Base-by-base conservation (phyloP, 2,797 vertebrate genomes). In the Sebastes trivittatus region DNA sequence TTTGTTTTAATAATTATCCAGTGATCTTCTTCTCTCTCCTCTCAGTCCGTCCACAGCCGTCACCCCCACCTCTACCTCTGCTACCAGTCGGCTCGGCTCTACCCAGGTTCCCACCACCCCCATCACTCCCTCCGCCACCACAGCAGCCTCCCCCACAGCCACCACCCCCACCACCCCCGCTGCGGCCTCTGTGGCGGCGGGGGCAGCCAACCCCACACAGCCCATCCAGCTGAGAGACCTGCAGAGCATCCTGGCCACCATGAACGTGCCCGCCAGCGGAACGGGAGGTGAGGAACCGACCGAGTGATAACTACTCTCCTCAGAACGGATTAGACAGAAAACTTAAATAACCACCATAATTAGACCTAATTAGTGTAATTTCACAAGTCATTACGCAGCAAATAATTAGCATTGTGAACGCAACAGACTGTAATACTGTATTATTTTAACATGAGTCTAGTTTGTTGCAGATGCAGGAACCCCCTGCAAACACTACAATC, bases 211-310 rank as follows among this genome's bases (percentile, higher is more conserved):
- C 90, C 97, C 98, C 2, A 96, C 97, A 0, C 98, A 99, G 93
- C 97, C 97, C 91, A 99, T 99, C 88, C 98, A 99, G 90, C 87
- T 99, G 88, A 97, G 98, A 3, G 98, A 99, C 95, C 96, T 99
- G 59, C 98, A 99, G 96, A 99, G 96, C 94, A 99, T 99, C 80
- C 93, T 99, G 82, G 98, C 98, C 59, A 99, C 97, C 70, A 99
- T 99, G 98, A 98, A 98, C 0, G 97, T 99, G 67, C 98, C 98
- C 0, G 95, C 96, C 65, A 92, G 95, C 30, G 90, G 96, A 36
- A 96, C 97, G 82, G 97, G 97, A 96, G 98, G 98, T 99, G 95
- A 92, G 92, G 6, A 11, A 1, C 2, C 1, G 5, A 22, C 18
- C 60, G 4, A 34, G 60, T 22, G 59, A 61, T 16, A 20, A 11